Base-by-base conservation (phyloP, 2,113 vertebrate species). In the Rallus limicola region DNA sequence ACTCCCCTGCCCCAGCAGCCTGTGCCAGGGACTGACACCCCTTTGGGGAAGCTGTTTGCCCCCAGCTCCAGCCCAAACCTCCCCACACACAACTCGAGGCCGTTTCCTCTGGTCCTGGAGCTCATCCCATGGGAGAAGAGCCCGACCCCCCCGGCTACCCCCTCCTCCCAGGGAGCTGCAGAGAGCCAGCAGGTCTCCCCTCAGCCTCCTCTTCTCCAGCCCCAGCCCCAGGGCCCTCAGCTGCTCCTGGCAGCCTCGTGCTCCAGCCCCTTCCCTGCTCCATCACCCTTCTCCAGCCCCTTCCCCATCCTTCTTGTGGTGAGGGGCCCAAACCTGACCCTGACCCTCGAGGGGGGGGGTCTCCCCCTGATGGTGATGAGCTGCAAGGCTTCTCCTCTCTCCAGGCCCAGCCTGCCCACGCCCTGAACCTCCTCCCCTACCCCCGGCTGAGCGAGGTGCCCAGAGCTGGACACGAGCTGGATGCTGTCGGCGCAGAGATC, bases 361-460 rank as follows among this genome's bases (percentile, higher is more conserved):
- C n/a, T 36, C 36, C 9, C 36, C 9, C 36, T n/a, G n/a, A n/a
- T n/a, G n/a, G n/a, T n/a, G 40, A 40, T 40, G 40, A 40, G 40
- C 56, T 77, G 64, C 70, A 21, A 21, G 13, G 2, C 42, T 18
- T 62, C 69, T 71, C 23, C 29, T 84, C 60, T 91, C 48, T 69
- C 60, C 64, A 2, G 65, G 46, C 11, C 3, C 95, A 90, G 95
- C 75, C 87, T 0, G 71, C 82, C 72, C 93, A 79, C 6, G 4
- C 53, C 82, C 91, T 80, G 46, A 92, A 91, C 81, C 72, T 55
- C 67, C 79, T 90, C 2, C 94, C 77, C 1, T 91, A 72, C 9
- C 90, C 90, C 15, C 48, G 94, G 88, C 90, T 92, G 85, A 97
- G 85, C 42, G 92, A 91, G 53, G 94, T 74, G 7, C 85, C 75